Conservation (phyloP, 2,888 invertebrate species). For the Synanthedon formicaeformis region DNA sequence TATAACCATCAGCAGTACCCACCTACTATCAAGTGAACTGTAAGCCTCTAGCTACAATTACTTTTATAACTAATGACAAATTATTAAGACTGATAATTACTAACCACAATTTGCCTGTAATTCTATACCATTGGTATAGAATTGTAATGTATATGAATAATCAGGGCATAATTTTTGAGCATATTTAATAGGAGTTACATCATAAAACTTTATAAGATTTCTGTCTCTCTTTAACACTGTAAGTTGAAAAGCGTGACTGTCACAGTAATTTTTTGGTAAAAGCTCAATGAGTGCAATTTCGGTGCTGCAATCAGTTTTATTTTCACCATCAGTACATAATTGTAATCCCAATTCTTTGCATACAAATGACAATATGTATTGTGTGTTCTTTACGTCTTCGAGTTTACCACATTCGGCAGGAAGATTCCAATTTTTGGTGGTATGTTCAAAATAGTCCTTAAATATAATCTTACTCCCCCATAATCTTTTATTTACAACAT, state of each 20-base stretch:
- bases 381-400: slow-evolving; percentile 13
- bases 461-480: slow-evolving; percentile 60
- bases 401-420: slow-evolving; percentile 14
- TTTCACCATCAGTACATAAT: not conserved
- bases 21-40: no score
- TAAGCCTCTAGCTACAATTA: no score
- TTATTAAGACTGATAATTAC: slow-evolving; percentile 10
- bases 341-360: slow-evolving; percentile 11
- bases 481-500: slow-evolving; percentile 79
- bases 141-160: slow-evolving; percentile 58
- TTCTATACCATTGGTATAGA: slow-evolving; percentile 38
- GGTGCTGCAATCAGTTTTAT: slow-evolving; percentile 5
- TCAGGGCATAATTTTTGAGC: slow-evolving; percentile 51
- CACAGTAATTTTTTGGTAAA: slow-evolving; percentile 42
- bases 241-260: slow-evolving; percentile 40
- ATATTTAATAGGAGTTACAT: slow-evolving; percentile 41
- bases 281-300: slow-evolving; percentile 40
- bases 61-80: not conserved
- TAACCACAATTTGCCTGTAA: slow-evolving; percentile 49
- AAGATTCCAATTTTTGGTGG: slow-evolving; percentile 9
- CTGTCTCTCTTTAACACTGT: slow-evolving; percentile 44
- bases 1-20: no score
- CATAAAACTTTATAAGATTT: slow-evolving; percentile 49
- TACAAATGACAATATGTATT: slow-evolving; percentile 7
- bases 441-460: slow-evolving; percentile 14